A percentile compares a stretch with the other conserved stretches of the same genome.
Evolutionary conservation across 1,140 invertebrate species (phyloP).

Genomic region (Drosophila rufa): DNA sequence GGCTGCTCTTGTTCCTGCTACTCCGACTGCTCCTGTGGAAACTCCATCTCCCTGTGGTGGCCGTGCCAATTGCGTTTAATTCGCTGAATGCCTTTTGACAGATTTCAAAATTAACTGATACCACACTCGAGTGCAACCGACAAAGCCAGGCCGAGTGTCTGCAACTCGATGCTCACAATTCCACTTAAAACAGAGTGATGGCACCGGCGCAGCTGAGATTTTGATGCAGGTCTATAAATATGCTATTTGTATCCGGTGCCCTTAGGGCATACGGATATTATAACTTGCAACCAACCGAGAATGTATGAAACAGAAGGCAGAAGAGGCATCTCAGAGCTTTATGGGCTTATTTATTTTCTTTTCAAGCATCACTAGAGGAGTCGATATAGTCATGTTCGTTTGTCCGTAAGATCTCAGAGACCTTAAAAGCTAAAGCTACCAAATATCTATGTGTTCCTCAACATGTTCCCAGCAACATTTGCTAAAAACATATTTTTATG

Average conservation of each 20-base stretch:
- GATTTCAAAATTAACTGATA: slow-evolving; percentile 81
- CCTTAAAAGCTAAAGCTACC: too few species aligned
- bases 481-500: too few species aligned
- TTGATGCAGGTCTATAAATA: slow-evolving; percentile 3
- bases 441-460: too few species aligned
- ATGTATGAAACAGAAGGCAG: too few species aligned
- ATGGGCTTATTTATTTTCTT: neutral
- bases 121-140: slow-evolving; percentile 68
- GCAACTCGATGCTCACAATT: slow-evolving; percentile 4
- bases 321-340: too few species aligned
- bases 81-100: slow-evolving; percentile 81
- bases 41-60: slow-evolving; percentile 7
- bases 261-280: neutral
- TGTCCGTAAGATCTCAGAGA: too few species aligned
- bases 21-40: neutral
- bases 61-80: slow-evolving; percentile 79
- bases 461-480: too few species aligned
- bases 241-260: too few species aligned
- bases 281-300: too few species aligned
- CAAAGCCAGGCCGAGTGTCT: slow-evolving; percentile 47
- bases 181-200: slow-evolving; percentile 6
- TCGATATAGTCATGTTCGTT: neutral
- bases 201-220: neutral
- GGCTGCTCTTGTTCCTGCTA: slow-evolving; percentile 11
- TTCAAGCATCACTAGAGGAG: neutral